Base-by-base conservation (phyloP, 2,888 invertebrate genomes). In the Meteorus colon region DNA sequence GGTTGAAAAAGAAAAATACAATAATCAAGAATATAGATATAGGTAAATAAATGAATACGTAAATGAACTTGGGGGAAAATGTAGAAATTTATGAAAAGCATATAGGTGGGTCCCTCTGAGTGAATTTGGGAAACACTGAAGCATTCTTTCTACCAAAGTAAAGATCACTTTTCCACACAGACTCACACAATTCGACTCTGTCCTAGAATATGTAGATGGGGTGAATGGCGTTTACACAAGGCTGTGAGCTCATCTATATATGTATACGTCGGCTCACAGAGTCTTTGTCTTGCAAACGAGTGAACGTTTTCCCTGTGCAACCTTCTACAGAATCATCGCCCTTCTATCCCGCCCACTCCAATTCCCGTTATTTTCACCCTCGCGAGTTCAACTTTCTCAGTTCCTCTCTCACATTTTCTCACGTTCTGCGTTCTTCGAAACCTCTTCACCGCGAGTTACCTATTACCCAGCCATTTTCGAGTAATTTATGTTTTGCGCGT, bases 261-360 rank as follows among this genome's bases (percentile, higher is more conserved):
- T 45, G 14, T 70, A 68, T n/a, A 62, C 29, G 51, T 62, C 78
- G 80, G 83, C 81, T 82, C 80, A 81, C 80, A 82, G 79, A 82
- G 83, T 87, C 86, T 87, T 87, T 85, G 86, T 87, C 86, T 87
- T 86, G 85, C 86, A 86, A 87, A 87, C 86, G 84, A 86, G 85
- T 81, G 83, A 84, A 79, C 84, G 81, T 83, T 67, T 80, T 78
- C 82, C 82, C 81, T 80, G 75, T 71, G 48, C 55, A 66, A 66
- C 72, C 51, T 59, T 41, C 73, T 63, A 59, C 24, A 66, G 60
- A 24, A 27, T 14, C 51, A n/a, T 67, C 60, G 55, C 14, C 59
- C 60, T 55, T 63, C 55, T 16, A 24, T 66, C 60, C 68, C 70
- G 14, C 71, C 62, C 48, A 6, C 51, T 63, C 14, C 19, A 51